phyloP scores from a whole-genome alignment of 2,797 vertebrate species.

The Dromococcyx pavoninus region DNA sequence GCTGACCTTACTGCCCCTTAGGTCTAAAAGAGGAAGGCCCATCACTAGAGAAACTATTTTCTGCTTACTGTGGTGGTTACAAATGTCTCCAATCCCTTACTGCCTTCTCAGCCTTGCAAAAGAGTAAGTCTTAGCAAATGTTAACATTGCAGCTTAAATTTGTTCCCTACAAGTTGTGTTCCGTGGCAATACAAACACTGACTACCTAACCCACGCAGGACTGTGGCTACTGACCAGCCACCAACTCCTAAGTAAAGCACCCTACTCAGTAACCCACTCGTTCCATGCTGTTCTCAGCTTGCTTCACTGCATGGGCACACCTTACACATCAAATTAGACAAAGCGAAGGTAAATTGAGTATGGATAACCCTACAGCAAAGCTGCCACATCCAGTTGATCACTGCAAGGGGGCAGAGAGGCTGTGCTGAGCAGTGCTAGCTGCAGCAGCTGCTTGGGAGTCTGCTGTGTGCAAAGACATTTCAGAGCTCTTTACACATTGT shows the following conservation, averaged over 20 bases:
- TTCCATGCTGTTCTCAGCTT: neutral
- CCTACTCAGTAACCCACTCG: neutral
- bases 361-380: neutral
- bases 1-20: neutral
- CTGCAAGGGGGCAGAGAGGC: neutral
- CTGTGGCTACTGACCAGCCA: neutral
- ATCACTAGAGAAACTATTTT: neutral
- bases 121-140: neutral
- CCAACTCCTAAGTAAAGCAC: neutral
- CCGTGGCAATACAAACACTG: fast-evolving
- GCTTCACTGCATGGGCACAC: fast-evolving
- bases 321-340: neutral
- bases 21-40: neutral
- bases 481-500: slow-evolving; percentile 24
- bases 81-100: neutral
- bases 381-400: neutral
- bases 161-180: neutral
- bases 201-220: neutral
- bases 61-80: neutral
- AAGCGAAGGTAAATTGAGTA: neutral
- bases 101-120: neutral
- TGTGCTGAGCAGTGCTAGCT: neutral
- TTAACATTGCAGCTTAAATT: neutral
- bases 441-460: neutral
- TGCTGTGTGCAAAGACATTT: neutral